A percentile compares a stretch with the other conserved stretches of the same genome.
These are phyloP conservation scores for Lepidocyrtoides sp. DNA, from an alignment of 2,888 invertebrate genomes.

Conservation along the genomic window DNA sequence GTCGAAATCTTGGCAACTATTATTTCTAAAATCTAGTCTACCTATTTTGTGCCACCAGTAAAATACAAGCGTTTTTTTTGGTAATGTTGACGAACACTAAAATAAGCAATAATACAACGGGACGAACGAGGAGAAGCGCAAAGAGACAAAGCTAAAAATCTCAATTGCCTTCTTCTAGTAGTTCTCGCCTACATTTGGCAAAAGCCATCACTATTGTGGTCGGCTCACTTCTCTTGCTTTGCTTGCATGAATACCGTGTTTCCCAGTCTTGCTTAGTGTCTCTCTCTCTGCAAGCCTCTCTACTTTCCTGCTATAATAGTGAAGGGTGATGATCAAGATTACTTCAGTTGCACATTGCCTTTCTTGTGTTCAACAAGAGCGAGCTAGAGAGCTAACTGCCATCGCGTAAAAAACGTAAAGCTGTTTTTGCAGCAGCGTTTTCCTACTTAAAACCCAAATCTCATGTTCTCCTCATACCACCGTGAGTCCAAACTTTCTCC, in stretches of 20 bases:
- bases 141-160: background rate
- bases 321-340: constrained; percentile 51
- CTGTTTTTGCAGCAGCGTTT: constrained; percentile 15
- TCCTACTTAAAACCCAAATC: background rate
- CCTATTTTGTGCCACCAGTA: background rate
- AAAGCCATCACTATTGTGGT: constrained; percentile 10
- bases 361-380: constrained; percentile 77
- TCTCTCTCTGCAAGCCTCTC: background rate
- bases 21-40: background rate
- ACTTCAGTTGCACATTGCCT: constrained; percentile 79
- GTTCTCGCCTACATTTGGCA: constrained; percentile 26
- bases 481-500: constrained; percentile 53
- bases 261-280: background rate
- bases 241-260: background rate
- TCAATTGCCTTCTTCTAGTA: constrained; percentile 25
- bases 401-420: constrained; percentile 14
- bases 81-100: background rate
- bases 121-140: background rate
- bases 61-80: background rate
- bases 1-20: background rate
- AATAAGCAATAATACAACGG: background rate
- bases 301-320: constrained; percentile 59
- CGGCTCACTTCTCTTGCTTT: background rate
- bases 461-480: background rate
- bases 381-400: constrained; percentile 60